Evolutionary conservation across 2,888 invertebrate genomes (phyloP).

Genomic region (Keiferia lycopersicella): DNA sequence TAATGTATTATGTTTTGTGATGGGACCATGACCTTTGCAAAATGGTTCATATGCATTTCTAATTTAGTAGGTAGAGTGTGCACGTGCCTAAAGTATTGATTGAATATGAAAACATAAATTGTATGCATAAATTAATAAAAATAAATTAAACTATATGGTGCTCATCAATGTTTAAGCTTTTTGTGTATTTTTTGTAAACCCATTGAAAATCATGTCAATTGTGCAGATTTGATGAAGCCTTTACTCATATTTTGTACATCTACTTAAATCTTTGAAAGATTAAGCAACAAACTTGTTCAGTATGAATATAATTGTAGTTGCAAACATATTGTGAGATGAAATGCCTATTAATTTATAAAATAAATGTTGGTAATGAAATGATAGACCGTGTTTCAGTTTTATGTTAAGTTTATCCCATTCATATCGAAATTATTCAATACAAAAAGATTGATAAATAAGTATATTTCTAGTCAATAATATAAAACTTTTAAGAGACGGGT

Average conservation of each 20-base stretch:
- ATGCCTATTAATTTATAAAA: constrained; percentile 43
- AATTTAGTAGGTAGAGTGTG: neutral
- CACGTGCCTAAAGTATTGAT: neutral
- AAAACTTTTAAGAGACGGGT: constrained; percentile 81
- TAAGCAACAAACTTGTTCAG: neutral
- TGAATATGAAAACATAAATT: neutral
- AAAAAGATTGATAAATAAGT: constrained; percentile 80
- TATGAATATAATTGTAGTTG: neutral
- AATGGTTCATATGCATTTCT: neutral
- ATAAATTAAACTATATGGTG: constrained; percentile 18
- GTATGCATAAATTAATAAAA: neutral
- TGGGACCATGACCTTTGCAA: neutral
- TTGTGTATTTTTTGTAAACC: constrained; percentile 14
- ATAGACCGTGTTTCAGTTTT: constrained; percentile 44
- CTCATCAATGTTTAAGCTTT: constrained; percentile 25
- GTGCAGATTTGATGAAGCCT: neutral
- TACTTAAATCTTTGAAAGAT: neutral
- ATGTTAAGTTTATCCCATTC: constrained; percentile 66
- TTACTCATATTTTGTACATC: neutral
- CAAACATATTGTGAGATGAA: neutral
- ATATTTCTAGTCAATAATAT: constrained; percentile 81
- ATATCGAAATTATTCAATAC: constrained; percentile 75
- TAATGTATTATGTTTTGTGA: neutral
- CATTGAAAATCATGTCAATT: neutral
- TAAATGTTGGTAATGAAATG: constrained; percentile 61